phyloP scores from a whole-genome alignment of 2,888 invertebrate species.

The Zeuzera pyrina region DNA sequence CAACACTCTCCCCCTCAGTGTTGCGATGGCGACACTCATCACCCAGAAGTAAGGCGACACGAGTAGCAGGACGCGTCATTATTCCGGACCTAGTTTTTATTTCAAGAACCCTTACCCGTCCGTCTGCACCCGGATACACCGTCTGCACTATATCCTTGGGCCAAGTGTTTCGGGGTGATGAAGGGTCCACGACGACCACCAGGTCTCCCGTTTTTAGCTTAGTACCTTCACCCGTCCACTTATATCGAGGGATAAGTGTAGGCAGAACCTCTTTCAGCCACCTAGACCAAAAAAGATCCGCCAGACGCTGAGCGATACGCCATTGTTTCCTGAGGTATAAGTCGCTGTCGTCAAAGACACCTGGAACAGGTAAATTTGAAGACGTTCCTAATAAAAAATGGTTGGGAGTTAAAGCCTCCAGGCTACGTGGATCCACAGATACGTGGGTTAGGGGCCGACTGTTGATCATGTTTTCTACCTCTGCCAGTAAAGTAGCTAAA shows the following conservation, averaged over 20 bases:
- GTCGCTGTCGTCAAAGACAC: conserved; percentile 4
- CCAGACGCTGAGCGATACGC: conserved; percentile 8
- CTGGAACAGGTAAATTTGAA: conserved; percentile 4
- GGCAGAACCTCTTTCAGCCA: conserved; percentile 11
- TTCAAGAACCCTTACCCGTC: too few species aligned
- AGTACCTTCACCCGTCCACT: conserved; percentile 5
- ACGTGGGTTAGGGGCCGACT: conserved; percentile 20
- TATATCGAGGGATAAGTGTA: conserved; percentile 5
- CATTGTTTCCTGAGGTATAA: conserved; percentile 6
- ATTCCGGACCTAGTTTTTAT: too few species aligned
- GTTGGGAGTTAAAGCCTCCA: conserved; percentile 19
- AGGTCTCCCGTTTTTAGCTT: conserved; percentile 8
- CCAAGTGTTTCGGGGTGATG: conserved; percentile 5
- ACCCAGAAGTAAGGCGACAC: too few species aligned
- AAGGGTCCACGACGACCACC: conserved; percentile 8
- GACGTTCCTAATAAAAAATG: conserved; percentile 11
- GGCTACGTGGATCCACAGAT: conserved; percentile 15
- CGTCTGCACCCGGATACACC: background rate
- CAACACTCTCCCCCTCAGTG: background rate
- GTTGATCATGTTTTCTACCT: conserved; percentile 15
- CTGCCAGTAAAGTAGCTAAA: conserved; percentile 2
- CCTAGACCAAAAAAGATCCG: conserved; percentile 12
- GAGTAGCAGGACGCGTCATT: background rate
- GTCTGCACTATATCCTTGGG: conserved; percentile 2
- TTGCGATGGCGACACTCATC: too few species aligned